Conservation (phyloP, 2,113 vertebrate genomes). For the Dolichotis patagonum region DNA sequence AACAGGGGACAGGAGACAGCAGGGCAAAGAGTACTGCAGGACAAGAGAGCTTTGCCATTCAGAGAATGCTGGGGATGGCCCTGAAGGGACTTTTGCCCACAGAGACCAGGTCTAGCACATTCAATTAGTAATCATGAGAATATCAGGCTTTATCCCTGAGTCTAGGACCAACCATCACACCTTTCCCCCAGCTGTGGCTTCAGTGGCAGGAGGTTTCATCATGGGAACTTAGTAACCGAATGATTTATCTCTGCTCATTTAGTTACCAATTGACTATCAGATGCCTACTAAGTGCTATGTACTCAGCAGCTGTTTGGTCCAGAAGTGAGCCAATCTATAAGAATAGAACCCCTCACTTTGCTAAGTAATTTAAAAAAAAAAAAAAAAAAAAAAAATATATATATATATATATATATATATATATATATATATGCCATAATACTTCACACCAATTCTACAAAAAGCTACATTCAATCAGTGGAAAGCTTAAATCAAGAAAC, state of each 20-base stretch:
- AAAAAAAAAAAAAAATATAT: no score
- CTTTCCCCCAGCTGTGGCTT: not conserved
- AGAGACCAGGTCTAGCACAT: not conserved
- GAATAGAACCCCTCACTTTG: not conserved
- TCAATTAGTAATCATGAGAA: not conserved
- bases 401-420: no score
- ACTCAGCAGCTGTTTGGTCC: not conserved
- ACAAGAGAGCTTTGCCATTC: accelerated
- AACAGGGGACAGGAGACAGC: not conserved
- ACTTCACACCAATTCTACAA: not conserved
- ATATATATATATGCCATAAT: no score
- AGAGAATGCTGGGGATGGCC: no score
- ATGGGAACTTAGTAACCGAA: not conserved
- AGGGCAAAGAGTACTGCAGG: not conserved
- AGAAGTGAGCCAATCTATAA: not conserved
- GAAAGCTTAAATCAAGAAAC: not conserved
- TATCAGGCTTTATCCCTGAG: not conserved
- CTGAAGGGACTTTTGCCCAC: not conserved
- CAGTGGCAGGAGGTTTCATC: accelerated
- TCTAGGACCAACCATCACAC: not conserved
- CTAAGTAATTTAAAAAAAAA: not conserved
- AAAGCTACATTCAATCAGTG: not conserved
- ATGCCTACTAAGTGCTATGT: not conserved
- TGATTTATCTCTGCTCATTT: not conserved
- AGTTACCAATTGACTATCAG: not conserved